phyloP scores from a whole-genome alignment of 1,140 invertebrate species.

The Cydia pomonella region DNA sequence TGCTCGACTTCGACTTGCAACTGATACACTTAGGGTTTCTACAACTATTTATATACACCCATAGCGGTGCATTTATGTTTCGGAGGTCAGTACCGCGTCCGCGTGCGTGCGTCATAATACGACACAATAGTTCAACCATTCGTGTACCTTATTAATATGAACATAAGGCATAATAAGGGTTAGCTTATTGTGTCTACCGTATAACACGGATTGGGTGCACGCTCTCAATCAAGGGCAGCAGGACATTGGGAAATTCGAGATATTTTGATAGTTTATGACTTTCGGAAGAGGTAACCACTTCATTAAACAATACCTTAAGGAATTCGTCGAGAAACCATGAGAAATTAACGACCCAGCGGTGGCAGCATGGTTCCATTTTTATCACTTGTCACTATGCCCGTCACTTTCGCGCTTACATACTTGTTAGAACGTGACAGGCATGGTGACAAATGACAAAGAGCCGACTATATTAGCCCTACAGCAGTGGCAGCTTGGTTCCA shows the following conservation, averaged over 20 bases:
- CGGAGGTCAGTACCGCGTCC: constrained; percentile 22
- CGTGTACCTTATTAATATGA: neutral
- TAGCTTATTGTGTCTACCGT: neutral
- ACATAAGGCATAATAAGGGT: neutral
- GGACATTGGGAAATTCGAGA: neutral
- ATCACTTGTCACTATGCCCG: too few species aligned
- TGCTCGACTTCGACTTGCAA: constrained; percentile 31
- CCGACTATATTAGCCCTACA: too few species aligned
- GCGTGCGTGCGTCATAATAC: neutral
- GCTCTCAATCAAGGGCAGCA: neutral
- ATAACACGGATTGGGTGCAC: neutral
- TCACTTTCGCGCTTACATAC: too few species aligned
- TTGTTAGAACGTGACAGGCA: too few species aligned
- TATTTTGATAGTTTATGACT: neutral
- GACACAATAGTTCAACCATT: neutral
- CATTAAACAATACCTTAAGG: neutral
- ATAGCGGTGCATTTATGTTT: constrained; percentile 18
- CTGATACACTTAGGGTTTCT: constrained; percentile 6
- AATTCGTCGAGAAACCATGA: too few species aligned
- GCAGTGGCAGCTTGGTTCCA: too few species aligned
- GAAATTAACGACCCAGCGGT: too few species aligned
- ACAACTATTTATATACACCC: constrained; percentile 17
- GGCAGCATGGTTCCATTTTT: too few species aligned
- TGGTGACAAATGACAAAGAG: too few species aligned
- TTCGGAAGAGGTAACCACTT: neutral